Percentiles rank a stretch among this genome's conserved stretches.
Evolutionary conservation across 2,888 invertebrate species (phyloP).

Genomic region (Falcaria lacertinaria): DNA sequence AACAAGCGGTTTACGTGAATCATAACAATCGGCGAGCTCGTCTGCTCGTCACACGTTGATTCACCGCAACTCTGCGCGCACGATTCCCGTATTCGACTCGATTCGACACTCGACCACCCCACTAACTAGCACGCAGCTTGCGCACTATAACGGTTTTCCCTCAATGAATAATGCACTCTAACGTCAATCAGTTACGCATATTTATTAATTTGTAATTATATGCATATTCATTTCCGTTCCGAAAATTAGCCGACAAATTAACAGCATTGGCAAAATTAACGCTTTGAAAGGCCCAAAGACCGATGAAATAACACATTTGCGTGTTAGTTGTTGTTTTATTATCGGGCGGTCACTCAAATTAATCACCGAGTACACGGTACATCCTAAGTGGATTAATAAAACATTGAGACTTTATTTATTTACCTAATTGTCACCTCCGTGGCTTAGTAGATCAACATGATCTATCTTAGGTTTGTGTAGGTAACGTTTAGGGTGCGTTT

Average conservation of each 20-base stretch:
- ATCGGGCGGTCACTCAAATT: no score
- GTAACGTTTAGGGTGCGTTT: no score
- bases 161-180: conserved; percentile 43
- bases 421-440: no score
- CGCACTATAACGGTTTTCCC: conserved; percentile 57
- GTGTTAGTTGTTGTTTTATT: no score
- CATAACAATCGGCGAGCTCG: conserved; percentile 51
- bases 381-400: no score
- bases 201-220: neutral
- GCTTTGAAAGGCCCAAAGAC: no score
- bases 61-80: conserved; percentile 35
- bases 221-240: conserved; percentile 2
- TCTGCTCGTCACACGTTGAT: conserved; percentile 52
- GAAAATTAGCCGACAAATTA: neutral
- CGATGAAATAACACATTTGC: no score
- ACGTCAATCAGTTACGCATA: conserved; percentile 32
- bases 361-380: no score
- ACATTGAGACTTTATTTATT: no score
- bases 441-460: no score
- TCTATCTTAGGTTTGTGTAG: no score
- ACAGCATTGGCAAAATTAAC: no score
- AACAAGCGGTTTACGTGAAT: conserved; percentile 71
- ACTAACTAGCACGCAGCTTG: conserved; percentile 31
- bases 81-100: conserved; percentile 23
- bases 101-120: conserved; percentile 13